Conservation (phyloP, 2,113 vertebrate genomes). For the Nymphicus hollandicus region DNA sequence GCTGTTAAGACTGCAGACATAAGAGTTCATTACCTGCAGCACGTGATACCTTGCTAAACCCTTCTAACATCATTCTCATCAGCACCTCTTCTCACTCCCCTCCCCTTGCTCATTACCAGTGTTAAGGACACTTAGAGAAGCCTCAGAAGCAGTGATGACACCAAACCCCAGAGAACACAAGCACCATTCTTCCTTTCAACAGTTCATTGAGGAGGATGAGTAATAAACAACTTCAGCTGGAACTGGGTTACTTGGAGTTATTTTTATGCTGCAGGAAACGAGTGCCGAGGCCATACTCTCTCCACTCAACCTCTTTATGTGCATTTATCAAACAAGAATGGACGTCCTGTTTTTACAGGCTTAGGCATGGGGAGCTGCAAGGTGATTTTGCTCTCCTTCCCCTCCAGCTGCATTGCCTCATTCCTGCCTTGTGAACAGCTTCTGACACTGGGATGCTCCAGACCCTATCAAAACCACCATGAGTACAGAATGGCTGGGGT, state of each 20-base stretch:
- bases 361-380: not conserved
- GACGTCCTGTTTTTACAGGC: not conserved
- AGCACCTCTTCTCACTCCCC: not conserved
- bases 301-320: not conserved
- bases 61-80: not conserved
- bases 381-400: not conserved
- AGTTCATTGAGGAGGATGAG: not conserved
- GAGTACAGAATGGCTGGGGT: rapidly evolving
- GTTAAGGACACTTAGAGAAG: not conserved
- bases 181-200: not conserved
- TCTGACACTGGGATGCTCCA: not conserved
- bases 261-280: not conserved
- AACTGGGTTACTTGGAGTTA: constrained; percentile 11
- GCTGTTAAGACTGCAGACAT: not conserved
- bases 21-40: not conserved
- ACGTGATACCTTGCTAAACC: not conserved
- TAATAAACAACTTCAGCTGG: not conserved
- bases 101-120: not conserved
- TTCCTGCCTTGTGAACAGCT: not conserved
- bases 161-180: not conserved
- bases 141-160: not conserved
- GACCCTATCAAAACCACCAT: not conserved
- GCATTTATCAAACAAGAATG: not conserved
- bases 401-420: not conserved
- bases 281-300: not conserved